Evolutionary conservation across 53 echinoderm and acorn worm species (phyloP).

Genomic region (Astropecten irregularis): DNA sequence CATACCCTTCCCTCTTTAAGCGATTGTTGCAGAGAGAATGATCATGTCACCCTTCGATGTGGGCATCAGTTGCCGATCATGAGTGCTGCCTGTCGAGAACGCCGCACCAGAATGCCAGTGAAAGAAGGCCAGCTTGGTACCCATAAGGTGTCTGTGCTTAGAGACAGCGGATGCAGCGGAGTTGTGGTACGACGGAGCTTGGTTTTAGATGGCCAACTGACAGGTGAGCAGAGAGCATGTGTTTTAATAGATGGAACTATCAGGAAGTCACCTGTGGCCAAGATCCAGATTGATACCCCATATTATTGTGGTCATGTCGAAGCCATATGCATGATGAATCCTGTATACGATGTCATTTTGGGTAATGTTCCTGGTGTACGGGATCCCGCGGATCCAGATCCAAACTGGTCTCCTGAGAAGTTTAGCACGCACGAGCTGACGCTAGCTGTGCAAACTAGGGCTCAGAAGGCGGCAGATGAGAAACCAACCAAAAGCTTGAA

Average conservation of each 20-base stretch:
- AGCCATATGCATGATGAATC: constrained; percentile 53
- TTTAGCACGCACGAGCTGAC: background rate
- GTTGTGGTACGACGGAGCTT: constrained; percentile 25
- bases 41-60: constrained; percentile 37
- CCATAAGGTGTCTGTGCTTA: constrained; percentile 26
- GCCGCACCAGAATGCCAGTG: constrained; percentile 33
- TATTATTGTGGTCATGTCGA: constrained; percentile 11
- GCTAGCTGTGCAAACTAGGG: constrained; percentile 19
- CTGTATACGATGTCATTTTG: constrained; percentile 59
- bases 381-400: constrained; percentile 39
- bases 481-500: constrained; percentile 22
- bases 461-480: background rate
- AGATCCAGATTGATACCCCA: constrained; percentile 36
- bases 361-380: constrained; percentile 59
- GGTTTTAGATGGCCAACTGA: constrained; percentile 32
- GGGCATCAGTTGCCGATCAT: constrained; percentile 49
- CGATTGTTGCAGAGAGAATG: constrained; percentile 24
- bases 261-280: constrained; percentile 27
- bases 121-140: background rate
- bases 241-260: constrained; percentile 36
- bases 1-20: background rate
- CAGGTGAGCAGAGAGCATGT: constrained; percentile 32
- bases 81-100: constrained; percentile 44
- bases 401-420: background rate
- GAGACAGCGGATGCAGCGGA: constrained; percentile 42